Conservation (phyloP, 2,113 vertebrate genomes). For the Caretta caretta region DNA sequence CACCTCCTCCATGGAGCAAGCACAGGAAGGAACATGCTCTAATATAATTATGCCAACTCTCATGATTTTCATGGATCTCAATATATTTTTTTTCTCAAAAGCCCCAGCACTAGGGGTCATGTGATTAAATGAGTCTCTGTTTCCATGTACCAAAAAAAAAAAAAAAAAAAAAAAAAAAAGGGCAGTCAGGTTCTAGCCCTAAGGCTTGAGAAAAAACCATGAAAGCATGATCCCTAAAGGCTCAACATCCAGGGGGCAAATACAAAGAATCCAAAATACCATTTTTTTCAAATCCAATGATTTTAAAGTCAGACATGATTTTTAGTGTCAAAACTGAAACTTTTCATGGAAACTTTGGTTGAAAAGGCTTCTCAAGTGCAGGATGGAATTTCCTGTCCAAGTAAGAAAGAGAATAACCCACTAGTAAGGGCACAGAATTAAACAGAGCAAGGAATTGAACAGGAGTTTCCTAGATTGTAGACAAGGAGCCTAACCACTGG, state of each 20-base stretch:
- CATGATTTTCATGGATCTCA: background rate
- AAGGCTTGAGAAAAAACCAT: background rate
- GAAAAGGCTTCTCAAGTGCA: background rate
- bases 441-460: background rate
- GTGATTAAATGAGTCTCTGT: background rate
- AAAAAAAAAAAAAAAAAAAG: background rate
- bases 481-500: background rate
- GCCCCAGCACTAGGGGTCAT: background rate
- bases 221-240: background rate
- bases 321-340: background rate
- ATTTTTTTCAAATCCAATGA: background rate
- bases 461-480: background rate
- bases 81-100: background rate
- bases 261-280: background rate
- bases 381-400: background rate
- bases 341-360: background rate
- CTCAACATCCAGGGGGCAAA: background rate
- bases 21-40: background rate
- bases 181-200: background rate
- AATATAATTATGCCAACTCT: background rate
- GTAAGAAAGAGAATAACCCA: background rate
- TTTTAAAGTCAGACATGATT: background rate
- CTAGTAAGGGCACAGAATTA: background rate
- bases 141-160: background rate
- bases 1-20: too few species aligned